A percentile compares a stretch with the other conserved stretches of the same genome.
Conservation (phyloP, 2,113 vertebrate genomes). For the Monarcha castaneiventris region DNA sequence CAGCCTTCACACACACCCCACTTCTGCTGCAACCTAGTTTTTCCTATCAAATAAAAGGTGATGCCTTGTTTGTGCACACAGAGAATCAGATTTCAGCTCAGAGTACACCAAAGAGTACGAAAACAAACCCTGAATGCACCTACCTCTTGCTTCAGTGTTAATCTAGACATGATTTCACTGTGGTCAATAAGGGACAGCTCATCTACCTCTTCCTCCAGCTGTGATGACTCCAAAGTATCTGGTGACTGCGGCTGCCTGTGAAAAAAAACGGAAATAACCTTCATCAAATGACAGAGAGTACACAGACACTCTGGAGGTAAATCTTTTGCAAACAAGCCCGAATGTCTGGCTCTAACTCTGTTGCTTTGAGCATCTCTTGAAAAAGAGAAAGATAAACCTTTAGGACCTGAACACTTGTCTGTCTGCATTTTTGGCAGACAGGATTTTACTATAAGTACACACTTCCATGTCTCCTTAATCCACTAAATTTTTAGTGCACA, state of each 20-base stretch:
- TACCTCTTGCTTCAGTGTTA: conserved; percentile 95
- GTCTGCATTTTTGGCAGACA: background rate
- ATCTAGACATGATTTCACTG: conserved; percentile 90
- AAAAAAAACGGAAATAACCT: background rate
- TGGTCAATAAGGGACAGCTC: conserved; percentile 96
- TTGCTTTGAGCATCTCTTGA: background rate
- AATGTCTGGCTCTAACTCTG: background rate
- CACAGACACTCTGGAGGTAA: background rate
- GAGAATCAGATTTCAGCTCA: background rate
- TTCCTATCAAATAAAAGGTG: background rate
- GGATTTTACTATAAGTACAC: background rate
- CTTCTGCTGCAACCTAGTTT: background rate
- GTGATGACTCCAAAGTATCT: conserved; percentile 77
- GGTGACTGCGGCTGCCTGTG: conserved; percentile 80
- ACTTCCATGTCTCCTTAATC: conserved; percentile 7
- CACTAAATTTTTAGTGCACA: conserved; percentile 25
- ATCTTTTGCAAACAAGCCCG: conserved; percentile 3
- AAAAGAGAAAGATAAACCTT: conserved; percentile 9
- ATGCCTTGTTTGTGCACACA: background rate
- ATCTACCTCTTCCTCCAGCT: conserved; percentile 87
- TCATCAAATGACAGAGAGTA: background rate
- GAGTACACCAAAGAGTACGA: background rate
- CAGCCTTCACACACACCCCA: background rate
- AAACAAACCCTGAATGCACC: background rate
- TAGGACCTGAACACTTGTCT: background rate